Conservation (phyloP, 1,140 invertebrate genomes). For the Prorops nasuta region DNA sequence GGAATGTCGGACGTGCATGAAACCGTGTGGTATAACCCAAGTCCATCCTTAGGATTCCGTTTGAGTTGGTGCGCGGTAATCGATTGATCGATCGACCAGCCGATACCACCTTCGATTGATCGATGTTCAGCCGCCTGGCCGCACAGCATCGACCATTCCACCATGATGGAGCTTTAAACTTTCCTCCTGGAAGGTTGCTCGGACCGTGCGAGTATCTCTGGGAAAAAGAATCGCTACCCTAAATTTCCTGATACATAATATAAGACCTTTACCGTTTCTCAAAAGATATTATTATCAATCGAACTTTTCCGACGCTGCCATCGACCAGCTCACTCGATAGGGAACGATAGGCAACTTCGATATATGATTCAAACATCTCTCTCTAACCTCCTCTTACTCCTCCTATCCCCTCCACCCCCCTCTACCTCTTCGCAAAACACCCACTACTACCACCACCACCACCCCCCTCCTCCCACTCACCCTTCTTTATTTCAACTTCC, state of each 20-base stretch:
- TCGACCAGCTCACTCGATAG: too few species aligned
- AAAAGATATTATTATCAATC: not conserved
- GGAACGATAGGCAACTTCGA: too few species aligned
- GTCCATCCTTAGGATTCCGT: conserved; percentile 5
- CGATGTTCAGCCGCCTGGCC: conserved; percentile 7
- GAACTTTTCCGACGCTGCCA: too few species aligned
- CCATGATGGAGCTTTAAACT: conserved; percentile 22
- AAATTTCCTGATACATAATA: not conserved
- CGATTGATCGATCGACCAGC: not conserved
- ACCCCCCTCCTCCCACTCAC: too few species aligned
- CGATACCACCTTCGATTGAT: conserved; percentile 17
- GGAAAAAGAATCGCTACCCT: not conserved
- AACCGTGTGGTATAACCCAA: conserved; percentile 12
- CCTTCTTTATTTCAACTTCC: too few species aligned
- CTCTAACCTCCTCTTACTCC: too few species aligned
- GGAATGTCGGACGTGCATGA: conserved; percentile 16
- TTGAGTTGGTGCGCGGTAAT: not conserved
- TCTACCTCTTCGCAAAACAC: too few species aligned
- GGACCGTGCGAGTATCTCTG: not conserved
- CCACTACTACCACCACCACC: too few species aligned
- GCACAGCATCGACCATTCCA: not conserved
- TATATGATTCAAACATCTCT: too few species aligned
- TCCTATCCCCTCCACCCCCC: too few species aligned
- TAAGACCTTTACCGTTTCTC: not conserved
- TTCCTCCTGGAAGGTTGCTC: conserved; percentile 5